These are phyloP conservation scores for Cyclina sinensis DNA, from an alignment of 1,140 invertebrate species.

Conservation along the genomic window DNA sequence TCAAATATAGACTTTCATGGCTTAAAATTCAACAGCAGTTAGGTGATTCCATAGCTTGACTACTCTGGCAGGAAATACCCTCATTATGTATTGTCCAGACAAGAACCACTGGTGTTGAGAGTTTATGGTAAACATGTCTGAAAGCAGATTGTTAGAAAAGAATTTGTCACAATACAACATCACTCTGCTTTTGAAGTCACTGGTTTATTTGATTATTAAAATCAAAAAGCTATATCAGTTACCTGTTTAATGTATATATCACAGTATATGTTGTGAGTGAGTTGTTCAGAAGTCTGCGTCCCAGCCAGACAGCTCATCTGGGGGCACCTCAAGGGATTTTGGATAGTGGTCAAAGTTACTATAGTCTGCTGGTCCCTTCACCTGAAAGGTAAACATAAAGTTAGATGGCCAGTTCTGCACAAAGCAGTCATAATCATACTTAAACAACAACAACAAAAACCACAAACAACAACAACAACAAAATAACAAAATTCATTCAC, in stretches of 20 bases:
- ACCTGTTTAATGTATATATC: slow-evolving; percentile 25
- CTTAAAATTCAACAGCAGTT: no score
- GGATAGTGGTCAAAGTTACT: slow-evolving; percentile 87
- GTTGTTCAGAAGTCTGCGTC: slow-evolving; percentile 85
- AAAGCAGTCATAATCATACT: no score
- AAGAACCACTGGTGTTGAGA: neutral
- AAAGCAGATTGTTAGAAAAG: neutral
- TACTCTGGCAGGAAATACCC: no score
- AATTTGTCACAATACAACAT: neutral
- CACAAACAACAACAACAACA: no score
- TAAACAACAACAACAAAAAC: no score
- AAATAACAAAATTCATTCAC: no score
- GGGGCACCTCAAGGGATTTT: slow-evolving; percentile 83
- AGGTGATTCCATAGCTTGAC: no score
- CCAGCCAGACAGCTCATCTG: slow-evolving; percentile 86
- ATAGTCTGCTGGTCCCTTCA: slow-evolving; percentile 82
- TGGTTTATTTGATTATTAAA: neutral
- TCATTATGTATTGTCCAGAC: no score
- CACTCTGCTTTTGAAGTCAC: neutral
- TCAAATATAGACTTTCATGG: no score
- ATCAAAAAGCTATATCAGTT: neutral
- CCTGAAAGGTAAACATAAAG: slow-evolving; percentile 80
- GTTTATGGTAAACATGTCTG: neutral
- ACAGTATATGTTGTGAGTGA: slow-evolving; percentile 37
- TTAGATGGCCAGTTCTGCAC: no score